Conservation (phyloP, 2,113 vertebrate genomes). For the Corythornis cristatus region DNA sequence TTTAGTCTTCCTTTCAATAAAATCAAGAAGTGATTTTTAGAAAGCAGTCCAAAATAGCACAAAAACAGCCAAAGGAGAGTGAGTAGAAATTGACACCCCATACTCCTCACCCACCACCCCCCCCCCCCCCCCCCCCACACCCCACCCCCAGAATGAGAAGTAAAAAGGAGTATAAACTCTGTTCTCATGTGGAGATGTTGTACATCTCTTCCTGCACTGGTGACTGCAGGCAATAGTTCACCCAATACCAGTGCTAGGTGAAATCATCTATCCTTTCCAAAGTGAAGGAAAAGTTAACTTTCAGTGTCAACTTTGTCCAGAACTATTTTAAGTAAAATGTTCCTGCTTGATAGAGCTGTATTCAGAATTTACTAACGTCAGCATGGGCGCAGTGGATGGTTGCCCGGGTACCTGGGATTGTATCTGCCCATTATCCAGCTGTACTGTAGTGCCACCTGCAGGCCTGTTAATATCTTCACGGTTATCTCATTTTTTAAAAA, state of each 20-base stretch:
- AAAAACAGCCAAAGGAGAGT: constrained; percentile 82
- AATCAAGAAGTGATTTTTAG: constrained; percentile 79
- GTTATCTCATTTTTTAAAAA: constrained; percentile 78
- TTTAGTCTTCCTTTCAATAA: constrained; percentile 85
- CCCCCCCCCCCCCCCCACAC: neutral
- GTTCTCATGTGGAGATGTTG: constrained; percentile 71
- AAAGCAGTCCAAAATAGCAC: constrained; percentile 81
- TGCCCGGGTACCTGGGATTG: constrained; percentile 77
- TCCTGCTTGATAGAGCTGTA: constrained; percentile 78
- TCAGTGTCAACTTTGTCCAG: constrained; percentile 75
- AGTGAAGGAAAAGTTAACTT: constrained; percentile 73
- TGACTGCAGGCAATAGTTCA: constrained; percentile 70
- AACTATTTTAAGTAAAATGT: constrained; percentile 81
- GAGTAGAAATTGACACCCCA: constrained; percentile 71
- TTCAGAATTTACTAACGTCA: constrained; percentile 75
- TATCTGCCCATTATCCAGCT: constrained; percentile 79
- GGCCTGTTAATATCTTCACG: constrained; percentile 86
- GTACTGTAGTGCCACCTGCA: constrained; percentile 83
- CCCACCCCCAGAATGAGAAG: constrained; percentile 58
- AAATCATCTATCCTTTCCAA: constrained; percentile 71
- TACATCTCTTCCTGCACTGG: constrained; percentile 68
- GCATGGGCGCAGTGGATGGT: constrained; percentile 76
- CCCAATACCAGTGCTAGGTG: constrained; percentile 66
- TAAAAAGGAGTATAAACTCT: constrained; percentile 58
- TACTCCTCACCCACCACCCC: constrained; percentile 29